Base-by-base conservation (phyloP, 2,888 invertebrate species). In the Calephelis perditalis region DNA sequence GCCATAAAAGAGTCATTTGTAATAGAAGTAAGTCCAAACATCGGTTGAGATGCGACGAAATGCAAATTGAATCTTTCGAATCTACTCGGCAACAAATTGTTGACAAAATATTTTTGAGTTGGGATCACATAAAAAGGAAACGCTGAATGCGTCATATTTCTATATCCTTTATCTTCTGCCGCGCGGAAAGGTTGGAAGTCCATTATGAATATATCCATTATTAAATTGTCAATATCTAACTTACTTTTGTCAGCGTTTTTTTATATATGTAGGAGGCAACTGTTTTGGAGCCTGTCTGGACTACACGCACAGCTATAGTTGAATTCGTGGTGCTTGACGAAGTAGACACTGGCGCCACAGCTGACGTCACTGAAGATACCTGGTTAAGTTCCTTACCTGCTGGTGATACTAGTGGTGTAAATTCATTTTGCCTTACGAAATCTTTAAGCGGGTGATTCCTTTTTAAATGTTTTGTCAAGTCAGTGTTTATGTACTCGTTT, bases 401-500 rank as follows among this genome's bases (percentile, higher is more conserved):
- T 26, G 45, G 57, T 10, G 11, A 37, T 10, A 12, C 26, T n/a
- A 44, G 44, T 44, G 44, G 44, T 10, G 10, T 26, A 45, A 37
- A n/a, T 11, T n/a, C 11, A 49, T 36, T 47, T 59, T 60, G 10
- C 40, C 57, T 57, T 2, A 60, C 57, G 62, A 67, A 65, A 62
- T 61, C 59, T 10, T 62, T 47, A 58, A 62, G 9, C 37, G 57
- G 26, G 60, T 67, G 67, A 8, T 56, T 26, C 44, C 9, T 44
- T 44, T 44, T 44, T 9, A 44, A 44, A 44, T 44, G 44, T 44
- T 44, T 62, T 75, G 72, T 78, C 65, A 65, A 71, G 70, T 79
- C 69, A 71, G 67, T 82, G 79, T 83, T 77, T 67, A 68, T 68
- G 63, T 70, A 70, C 70, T 66, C 75, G 62, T 71, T 71, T 63